A percentile compares a stretch with the other conserved stretches of the same genome.
These are phyloP conservation scores for Drosophila bipectinata DNA, from an alignment of 1,140 invertebrate species.

Conservation along the genomic window DNA sequence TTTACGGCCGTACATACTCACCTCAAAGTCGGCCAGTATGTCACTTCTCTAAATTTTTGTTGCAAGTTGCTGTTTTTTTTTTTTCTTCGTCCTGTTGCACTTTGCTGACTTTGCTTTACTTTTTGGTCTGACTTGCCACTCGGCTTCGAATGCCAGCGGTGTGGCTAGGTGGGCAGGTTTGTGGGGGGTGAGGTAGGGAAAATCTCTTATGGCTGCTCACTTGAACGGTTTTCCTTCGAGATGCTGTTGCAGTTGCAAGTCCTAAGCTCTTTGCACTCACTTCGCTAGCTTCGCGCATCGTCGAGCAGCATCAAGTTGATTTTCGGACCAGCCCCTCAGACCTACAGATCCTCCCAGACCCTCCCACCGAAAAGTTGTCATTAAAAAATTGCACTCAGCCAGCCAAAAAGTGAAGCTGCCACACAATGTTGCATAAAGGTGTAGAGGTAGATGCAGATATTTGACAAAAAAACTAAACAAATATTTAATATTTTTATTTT, in stretches of 20 bases:
- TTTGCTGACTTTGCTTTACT: constrained; percentile 44
- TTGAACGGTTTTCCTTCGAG: constrained; percentile 49
- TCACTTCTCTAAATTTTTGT: constrained; percentile 9
- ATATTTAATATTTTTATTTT: too few relatives aligned
- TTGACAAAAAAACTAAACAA: background rate
- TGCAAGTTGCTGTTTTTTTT: background rate
- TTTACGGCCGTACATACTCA: background rate
- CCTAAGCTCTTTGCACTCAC: constrained; percentile 39
- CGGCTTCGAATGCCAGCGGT: constrained; percentile 14
- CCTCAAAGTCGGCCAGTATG: constrained; percentile 52
- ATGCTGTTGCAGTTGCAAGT: constrained; percentile 9
- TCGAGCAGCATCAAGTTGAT: constrained; percentile 42
- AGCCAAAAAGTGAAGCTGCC: constrained; percentile 31
- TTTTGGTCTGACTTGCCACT: constrained; percentile 18
- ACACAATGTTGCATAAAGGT: constrained; percentile 52
- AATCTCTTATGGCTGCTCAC: constrained; percentile 46
- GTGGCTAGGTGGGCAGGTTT: background rate
- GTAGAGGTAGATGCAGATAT: background rate
- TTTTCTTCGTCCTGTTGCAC: constrained; percentile 23
- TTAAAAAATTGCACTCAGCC: constrained; percentile 61
- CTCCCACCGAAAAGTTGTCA: constrained; percentile 39
- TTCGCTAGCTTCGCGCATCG: constrained; percentile 47
- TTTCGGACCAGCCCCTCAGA: constrained; percentile 4
- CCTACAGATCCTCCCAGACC: background rate
- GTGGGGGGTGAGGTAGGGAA: background rate